phyloP scores from a whole-genome alignment of 1,140 invertebrate species.

The Monochamus saltuarius region DNA sequence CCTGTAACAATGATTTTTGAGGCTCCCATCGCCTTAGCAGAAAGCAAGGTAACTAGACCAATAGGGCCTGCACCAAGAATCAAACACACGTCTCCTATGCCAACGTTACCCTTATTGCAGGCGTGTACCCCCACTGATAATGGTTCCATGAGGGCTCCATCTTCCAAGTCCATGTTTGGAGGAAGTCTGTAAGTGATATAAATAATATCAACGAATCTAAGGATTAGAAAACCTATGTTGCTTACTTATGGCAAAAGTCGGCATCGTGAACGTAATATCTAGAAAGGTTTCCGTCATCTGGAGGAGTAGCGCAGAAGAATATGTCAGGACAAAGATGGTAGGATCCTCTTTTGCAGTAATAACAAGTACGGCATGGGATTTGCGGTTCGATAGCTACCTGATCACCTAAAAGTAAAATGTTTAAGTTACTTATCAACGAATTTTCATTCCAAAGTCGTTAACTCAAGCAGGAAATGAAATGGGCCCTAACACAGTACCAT shows the following conservation, averaged over 20 bases:
- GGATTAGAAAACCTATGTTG: slow-evolving; percentile 10
- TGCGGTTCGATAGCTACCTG: slow-evolving; percentile 92
- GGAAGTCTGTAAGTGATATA: slow-evolving; percentile 70
- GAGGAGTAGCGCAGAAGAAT: slow-evolving; percentile 88
- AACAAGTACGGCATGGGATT: slow-evolving; percentile 81
- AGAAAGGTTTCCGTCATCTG: slow-evolving; percentile 80
- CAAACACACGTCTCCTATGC: slow-evolving; percentile 74
- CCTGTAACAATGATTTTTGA: slow-evolving; percentile 79
- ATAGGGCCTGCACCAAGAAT: slow-evolving; percentile 92
- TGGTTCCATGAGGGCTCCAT: slow-evolving; percentile 91
- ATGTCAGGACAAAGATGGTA: slow-evolving; percentile 91
- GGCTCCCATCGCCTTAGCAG: slow-evolving; percentile 89
- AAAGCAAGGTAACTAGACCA: slow-evolving; percentile 80
- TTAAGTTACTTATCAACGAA: too few species aligned
- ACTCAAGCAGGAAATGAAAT: neutral
- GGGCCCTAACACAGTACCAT: neutral
- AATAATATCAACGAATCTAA: too few species aligned
- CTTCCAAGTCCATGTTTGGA: slow-evolving; percentile 86
- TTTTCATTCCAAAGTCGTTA: too few species aligned
- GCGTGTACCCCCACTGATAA: slow-evolving; percentile 93
- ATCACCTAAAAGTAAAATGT: slow-evolving; percentile 69
- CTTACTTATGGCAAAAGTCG: slow-evolving; percentile 91
- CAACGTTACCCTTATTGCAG: slow-evolving; percentile 75
- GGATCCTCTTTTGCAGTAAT: slow-evolving; percentile 80
- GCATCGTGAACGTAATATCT: slow-evolving; percentile 87